Base-by-base conservation (phyloP, 2,888 invertebrate genomes). In the Eulithis prunata region DNA sequence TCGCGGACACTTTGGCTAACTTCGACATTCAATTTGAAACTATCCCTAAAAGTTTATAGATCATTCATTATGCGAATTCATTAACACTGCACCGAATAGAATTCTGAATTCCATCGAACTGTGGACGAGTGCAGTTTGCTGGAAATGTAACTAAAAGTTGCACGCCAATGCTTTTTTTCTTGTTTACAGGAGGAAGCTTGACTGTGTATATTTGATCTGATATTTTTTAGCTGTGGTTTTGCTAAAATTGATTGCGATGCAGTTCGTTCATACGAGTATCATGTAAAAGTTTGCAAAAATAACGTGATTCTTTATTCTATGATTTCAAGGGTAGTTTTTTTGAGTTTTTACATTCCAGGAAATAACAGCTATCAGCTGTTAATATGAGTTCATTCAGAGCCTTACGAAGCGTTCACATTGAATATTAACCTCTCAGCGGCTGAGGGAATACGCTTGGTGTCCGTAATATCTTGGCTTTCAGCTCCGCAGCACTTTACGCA, bases 101-200 rank as follows among this genome's bases (percentile, higher is more conserved):
- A 82, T 81, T 85, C 83, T 78, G 84, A 84, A 88, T 87, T 85
- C 81, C 81, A 86, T 84, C 82, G 82, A 89, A 84, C 84, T 85
- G 84, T 81, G 77, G 80, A 81, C 80, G 79, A 71, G 74, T 74
- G 79, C 81, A 81, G 79, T 82, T 76, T 79, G 81, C 80, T 76
- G 78, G 77, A 85, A 89, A 86, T 85, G 76, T 82, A 83, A 82
- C 86, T 85, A 83, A 88, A 89, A 88, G 85, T 88, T 87, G 77
- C 75, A 81, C 80, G 75, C 76, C 79, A 83, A 85, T 78, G 78
- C 79, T 77, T 87, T 89, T 87, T 85, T 85, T 75, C 81, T 85
- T 81, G 80, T 82, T 82, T 75, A 75, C 74, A 69, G 75, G 71
- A 76, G 81, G 79, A 80, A 78, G 78, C 76, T 80, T 77, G 75